Evolutionary conservation across 1,140 invertebrate species (phyloP).

Genomic region (Bombus sibiricus): DNA sequence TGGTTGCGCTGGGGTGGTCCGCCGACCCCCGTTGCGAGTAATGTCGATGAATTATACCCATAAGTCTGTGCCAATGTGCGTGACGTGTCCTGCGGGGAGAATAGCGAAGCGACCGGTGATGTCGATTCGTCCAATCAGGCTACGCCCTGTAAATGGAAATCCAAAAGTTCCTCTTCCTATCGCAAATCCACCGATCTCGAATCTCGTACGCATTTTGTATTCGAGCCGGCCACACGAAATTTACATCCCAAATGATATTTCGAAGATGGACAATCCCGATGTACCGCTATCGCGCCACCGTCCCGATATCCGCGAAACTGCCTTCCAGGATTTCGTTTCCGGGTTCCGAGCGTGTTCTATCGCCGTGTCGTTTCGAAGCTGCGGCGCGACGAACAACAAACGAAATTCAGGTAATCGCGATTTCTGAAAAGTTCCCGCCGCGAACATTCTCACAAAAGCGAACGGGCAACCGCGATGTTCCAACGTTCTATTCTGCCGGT

Average conservation of each 20-base stretch:
- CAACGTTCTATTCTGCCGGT: background rate
- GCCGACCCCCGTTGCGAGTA: conserved; percentile 70
- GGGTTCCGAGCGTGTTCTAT: too few relatives aligned
- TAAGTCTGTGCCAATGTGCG: conserved; percentile 74
- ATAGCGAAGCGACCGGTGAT: conserved; percentile 51
- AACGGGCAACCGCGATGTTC: too few relatives aligned
- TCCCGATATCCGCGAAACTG: background rate
- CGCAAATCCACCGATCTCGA: conserved; percentile 44
- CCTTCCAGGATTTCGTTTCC: too few relatives aligned
- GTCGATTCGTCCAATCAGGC: conserved; percentile 74
- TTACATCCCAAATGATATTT: conserved; percentile 61
- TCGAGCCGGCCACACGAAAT: background rate
- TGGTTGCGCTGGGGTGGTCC: conserved; percentile 40
- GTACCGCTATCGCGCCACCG: background rate
- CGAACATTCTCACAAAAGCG: too few relatives aligned
- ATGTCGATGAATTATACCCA: conserved; percentile 74
- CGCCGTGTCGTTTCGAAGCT: too few relatives aligned
- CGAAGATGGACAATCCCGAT: conserved; percentile 55
- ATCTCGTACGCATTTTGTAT: conserved; percentile 22
- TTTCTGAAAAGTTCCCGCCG: too few relatives aligned
- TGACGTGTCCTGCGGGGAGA: conserved; percentile 71
- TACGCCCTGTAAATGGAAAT: conserved; percentile 62
- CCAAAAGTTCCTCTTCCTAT: conserved; percentile 61
- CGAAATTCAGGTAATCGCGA: too few relatives aligned
- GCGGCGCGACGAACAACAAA: too few relatives aligned